These are phyloP conservation scores for Ditula angustiorana DNA, from an alignment of 2,888 invertebrate species.

Conservation along the genomic window DNA sequence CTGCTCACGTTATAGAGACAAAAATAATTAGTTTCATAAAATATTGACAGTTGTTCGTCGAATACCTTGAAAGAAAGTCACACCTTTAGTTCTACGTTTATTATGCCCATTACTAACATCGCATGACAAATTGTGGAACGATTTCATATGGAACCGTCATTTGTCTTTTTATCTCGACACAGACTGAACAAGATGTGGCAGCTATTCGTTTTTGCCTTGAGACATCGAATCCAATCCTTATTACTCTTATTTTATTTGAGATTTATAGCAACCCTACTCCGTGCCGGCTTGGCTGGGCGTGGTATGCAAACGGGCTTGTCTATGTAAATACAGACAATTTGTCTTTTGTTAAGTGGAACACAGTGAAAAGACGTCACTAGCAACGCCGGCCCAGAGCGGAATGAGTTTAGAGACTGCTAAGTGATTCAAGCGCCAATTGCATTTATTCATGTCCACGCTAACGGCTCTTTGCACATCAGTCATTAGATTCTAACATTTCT, in stretches of 20 bases:
- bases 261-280: slow-evolving; percentile 19
- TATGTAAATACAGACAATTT: slow-evolving; percentile 44
- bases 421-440: neutral
- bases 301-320: slow-evolving; percentile 35
- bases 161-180: slow-evolving; percentile 16
- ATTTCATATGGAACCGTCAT: slow-evolving; percentile 10
- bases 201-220: slow-evolving; percentile 12
- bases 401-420: slow-evolving; percentile 14
- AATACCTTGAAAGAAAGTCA: too few relatives aligned
- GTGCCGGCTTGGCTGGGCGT: neutral
- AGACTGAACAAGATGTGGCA: slow-evolving; percentile 20
- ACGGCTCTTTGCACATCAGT: neutral
- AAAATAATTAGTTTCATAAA: too few relatives aligned
- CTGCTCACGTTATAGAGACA: too few relatives aligned
- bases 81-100: neutral
- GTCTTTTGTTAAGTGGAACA: slow-evolving; percentile 42
- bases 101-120: neutral
- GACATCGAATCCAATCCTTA: slow-evolving; percentile 24
- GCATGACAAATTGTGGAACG: neutral
- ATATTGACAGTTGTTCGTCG: too few relatives aligned
- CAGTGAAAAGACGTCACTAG: slow-evolving; percentile 31
- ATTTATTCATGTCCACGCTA: slow-evolving; percentile 5
- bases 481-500: neutral
- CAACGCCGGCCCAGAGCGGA: neutral
- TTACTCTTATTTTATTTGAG: slow-evolving; percentile 18